A percentile compares a stretch with the other conserved stretches of the same genome.
These are phyloP conservation scores for Vireo griseus DNA, from an alignment of 2,797 vertebrate genomes.

Conservation along the genomic window DNA sequence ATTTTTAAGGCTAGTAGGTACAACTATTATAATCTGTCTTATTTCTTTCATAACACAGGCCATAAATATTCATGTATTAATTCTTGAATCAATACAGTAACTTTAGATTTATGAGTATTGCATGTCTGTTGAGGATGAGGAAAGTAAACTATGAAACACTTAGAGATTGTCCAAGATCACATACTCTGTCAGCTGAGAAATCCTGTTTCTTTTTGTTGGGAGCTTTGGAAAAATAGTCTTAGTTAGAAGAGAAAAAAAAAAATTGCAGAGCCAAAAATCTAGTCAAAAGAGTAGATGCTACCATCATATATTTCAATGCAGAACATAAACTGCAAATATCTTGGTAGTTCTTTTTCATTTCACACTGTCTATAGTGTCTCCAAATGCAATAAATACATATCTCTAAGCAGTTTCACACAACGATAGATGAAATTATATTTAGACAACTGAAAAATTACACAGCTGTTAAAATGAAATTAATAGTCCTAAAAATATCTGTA, in stretches of 20 bases:
- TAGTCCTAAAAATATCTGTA: neutral
- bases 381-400: neutral
- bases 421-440: slow-evolving; percentile 1
- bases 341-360: neutral
- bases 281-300: neutral
- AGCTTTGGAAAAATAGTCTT: neutral
- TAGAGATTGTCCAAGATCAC: neutral
- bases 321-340: neutral
- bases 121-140: neutral
- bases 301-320: neutral
- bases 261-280: neutral
- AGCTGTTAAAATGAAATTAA: slow-evolving; percentile 17
- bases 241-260: neutral
- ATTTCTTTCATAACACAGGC: neutral
- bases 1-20: neutral
- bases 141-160: neutral
- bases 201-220: neutral
- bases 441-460: slow-evolving; percentile 4
- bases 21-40: neutral
- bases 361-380: neutral
- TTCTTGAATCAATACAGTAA: neutral
- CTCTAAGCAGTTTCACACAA: neutral
- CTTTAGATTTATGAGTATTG: neutral
- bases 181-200: neutral
- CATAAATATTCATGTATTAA: neutral